Evolutionary conservation across 2,797 vertebrate genomes (phyloP), one percentile per base, ranked within the genome.

Genomic region (Sciurus vulgaris): DNA sequence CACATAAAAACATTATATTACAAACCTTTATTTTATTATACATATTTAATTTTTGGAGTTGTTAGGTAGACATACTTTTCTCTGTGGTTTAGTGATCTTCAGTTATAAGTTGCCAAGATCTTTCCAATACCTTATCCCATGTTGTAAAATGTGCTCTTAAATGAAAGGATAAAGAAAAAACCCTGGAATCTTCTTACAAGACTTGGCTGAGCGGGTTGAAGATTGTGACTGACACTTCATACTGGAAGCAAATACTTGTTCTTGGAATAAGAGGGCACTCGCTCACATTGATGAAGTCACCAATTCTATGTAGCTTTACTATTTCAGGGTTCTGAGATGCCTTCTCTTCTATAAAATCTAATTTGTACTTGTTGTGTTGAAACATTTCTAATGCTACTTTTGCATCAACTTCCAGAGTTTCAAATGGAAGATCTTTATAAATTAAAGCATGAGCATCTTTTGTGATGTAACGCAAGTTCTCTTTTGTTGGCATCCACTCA

Each of bases 341-440:
- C 93, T 98, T 99, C 96, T 98, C 98, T 97, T 99, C 99, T 94
- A 99, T 98, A 69, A 99, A 98, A 69, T 99, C 98, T 97, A 99
- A 98, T 98, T 99, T 99, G 97, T 97, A 99, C 99, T 97, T 99
- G 98, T 99, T 99, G 97, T 99, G 98, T 41, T 99, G 98, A 98
- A 99, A 99, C 92, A 99, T 99, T 98, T 99, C 99, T 97, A 99
- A 92, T 1, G 99, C 99, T 87, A 99, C 99, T 97, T 99, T 98
- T 74, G 99, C 98, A 54, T 97, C 94, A 95, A 99, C 99, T 49
- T 99, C 98, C 93, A 99, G 97, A 28, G 98, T 98, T 98, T 99
- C 99, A 98, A 99, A 99, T 0, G 99, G 98, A 89, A 99, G 97
- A 96, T 99, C 98, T 98, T 98, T 98, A 28, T 99, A 97, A 97